Percentiles rank a stretch among this genome's conserved stretches.
These are phyloP conservation scores for Dromaius novaehollandiae DNA, from an alignment of 2,113 vertebrate species.

Conservation along the genomic window DNA sequence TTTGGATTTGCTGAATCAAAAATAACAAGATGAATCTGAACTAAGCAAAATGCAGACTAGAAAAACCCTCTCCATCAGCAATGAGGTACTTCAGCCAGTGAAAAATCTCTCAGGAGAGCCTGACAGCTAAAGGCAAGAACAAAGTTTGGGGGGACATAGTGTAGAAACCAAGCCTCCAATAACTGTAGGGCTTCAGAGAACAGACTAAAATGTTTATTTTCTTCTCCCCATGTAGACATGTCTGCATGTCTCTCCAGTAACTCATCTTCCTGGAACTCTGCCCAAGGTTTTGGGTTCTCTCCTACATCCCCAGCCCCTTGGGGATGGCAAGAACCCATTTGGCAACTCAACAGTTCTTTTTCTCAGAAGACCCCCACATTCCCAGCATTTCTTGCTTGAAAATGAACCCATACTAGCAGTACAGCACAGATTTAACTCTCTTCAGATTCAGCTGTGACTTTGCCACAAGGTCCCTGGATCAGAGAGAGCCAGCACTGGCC, in stretches of 20 bases:
- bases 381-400: background rate
- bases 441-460: background rate
- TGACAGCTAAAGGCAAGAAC: background rate
- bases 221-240: background rate
- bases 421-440: fast-evolving
- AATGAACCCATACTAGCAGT: fast-evolving
- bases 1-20: background rate
- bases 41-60: background rate
- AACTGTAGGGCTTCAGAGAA: background rate
- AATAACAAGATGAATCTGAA: background rate
- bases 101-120: background rate
- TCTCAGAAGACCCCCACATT: fast-evolving
- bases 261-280: background rate
- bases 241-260: too few relatives aligned
- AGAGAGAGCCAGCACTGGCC: background rate
- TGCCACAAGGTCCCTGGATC: background rate
- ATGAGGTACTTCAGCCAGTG: background rate
- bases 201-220: background rate
- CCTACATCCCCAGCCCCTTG: fast-evolving
- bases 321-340: fast-evolving
- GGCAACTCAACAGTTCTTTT: background rate
- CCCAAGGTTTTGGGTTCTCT: background rate
- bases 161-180: background rate
- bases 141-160: background rate
- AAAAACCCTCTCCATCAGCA: background rate